These are phyloP conservation scores for Reinhardtius hippoglossoides DNA, from an alignment of 2,113 vertebrate genomes.

Conservation along the genomic window DNA sequence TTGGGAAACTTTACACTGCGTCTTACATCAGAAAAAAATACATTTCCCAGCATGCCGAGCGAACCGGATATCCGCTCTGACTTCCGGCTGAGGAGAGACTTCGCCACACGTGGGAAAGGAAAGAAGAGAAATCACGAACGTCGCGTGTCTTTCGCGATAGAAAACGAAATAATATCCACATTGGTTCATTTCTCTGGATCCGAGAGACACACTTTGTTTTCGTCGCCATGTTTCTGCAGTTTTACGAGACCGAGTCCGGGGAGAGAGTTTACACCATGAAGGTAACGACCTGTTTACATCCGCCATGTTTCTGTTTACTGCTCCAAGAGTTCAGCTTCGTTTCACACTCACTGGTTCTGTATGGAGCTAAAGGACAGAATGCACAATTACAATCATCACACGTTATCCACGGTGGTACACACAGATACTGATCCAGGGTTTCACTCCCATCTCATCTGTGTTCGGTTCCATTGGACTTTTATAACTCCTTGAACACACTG, in stretches of 20 bases:
- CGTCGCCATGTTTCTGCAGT: constrained; percentile 88
- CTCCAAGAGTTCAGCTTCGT: no score
- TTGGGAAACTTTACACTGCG: background rate
- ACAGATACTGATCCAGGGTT: no score
- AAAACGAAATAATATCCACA: background rate
- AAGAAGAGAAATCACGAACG: background rate
- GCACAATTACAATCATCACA: no score
- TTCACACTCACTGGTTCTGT: no score
- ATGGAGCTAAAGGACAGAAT: no score
- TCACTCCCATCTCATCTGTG: no score
- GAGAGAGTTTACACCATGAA: constrained; percentile 90
- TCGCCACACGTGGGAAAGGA: constrained; percentile 51
- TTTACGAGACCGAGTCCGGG: constrained; percentile 85
- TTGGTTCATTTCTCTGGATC: background rate
- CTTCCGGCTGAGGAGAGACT: fast-evolving
- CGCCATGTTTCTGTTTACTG: background rate
- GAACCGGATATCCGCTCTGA: constrained; percentile 50
- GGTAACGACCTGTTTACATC: constrained; percentile 72
- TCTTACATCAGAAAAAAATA: constrained; percentile 12
- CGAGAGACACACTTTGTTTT: background rate
- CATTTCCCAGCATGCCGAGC: constrained; percentile 58
- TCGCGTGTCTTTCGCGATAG: background rate
- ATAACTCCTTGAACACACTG: no score
- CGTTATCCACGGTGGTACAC: no score
- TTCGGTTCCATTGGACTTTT: no score